Evolutionary conservation across 2,797 vertebrate species (phyloP).

Genomic region (Champsocephalus gunnari): DNA sequence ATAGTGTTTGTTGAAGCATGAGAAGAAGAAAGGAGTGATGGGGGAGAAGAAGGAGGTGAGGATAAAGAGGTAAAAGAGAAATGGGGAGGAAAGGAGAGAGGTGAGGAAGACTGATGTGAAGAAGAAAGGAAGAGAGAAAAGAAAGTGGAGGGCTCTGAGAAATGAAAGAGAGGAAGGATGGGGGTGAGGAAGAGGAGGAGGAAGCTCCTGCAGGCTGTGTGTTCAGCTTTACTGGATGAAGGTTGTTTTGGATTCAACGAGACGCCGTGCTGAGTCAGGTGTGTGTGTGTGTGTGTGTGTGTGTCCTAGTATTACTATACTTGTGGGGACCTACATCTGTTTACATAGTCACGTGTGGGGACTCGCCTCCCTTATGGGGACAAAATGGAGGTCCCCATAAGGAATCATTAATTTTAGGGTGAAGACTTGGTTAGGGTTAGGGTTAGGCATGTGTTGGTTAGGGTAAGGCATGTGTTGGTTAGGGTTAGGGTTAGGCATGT

Average conservation of each 20-base stretch:
- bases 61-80: not conserved
- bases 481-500: too few species aligned
- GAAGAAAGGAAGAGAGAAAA: not conserved
- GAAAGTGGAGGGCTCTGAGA: too few species aligned
- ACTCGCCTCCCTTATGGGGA: too few species aligned
- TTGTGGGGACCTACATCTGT: too few species aligned
- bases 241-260: conserved; percentile 57
- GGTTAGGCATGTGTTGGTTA: too few species aligned
- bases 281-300: conserved; percentile 51
- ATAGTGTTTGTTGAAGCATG: conserved; percentile 72
- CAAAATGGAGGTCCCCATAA: too few species aligned
- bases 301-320: not conserved
- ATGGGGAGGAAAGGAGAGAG: not conserved
- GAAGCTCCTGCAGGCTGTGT: conserved; percentile 63
- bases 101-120: too few species aligned
- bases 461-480: too few species aligned
- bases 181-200: conserved; percentile 26
- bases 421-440: too few species aligned
- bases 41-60: not conserved
- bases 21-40: conserved; percentile 52
- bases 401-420: too few species aligned
- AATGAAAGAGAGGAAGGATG: not conserved
- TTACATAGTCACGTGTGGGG: too few species aligned
- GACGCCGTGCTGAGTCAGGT: conserved; percentile 61
- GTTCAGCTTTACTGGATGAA: conserved; percentile 68